Base-by-base conservation (phyloP, 1,140 invertebrate genomes). In the Macrobrachium rosenbergii region DNA sequence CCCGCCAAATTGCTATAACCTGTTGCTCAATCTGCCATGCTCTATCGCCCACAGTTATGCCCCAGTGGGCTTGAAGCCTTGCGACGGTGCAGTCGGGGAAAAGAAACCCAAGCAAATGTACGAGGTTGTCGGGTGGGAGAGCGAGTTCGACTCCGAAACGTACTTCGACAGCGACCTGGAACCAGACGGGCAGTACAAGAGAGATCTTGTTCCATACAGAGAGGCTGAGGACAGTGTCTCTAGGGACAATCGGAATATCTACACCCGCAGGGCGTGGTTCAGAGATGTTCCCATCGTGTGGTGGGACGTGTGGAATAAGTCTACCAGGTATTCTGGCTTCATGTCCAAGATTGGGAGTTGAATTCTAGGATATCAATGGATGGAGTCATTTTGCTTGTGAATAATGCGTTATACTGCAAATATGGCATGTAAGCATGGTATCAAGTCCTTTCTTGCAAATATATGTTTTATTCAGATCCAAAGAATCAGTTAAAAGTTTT, bases 161-260 rank as follows among this genome's bases (percentile, higher is more conserved):
- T 86, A 86, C 83, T 79, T 86, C 63, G 76, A 79, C 64, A 79
- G 76, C 28, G 83, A 86, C 52, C 83, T 86, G 21, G 83, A 86
- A 14, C 16, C 19, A 8, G 83, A 86, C 23, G 83, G 83, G 0
- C 83, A 86, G 76, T 86, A 86, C 63, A 43, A 52, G 5, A 64
- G 43, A 45, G 72, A 37, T 19, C 19, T 80, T n/a, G 69, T 62
- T 10, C 83, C 83, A 5, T 79, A 63, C 62, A 64, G 58, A 64
- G 83, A 79, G 63, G 21, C 58, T 0, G 45, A 11, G 2, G 83
- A 86, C 21, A 62, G 62, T 2, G 19, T 21, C 28, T 72, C 17
- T 5, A 78, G 60, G 73, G 83, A 69, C 12, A 62, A 58, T 10
- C 58, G 83, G 52, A 86, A 86, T n/a, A 86, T 86, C 21, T 86